phyloP scores from a whole-genome alignment of 2,888 invertebrate species.

The Ochropacha duplaris region DNA sequence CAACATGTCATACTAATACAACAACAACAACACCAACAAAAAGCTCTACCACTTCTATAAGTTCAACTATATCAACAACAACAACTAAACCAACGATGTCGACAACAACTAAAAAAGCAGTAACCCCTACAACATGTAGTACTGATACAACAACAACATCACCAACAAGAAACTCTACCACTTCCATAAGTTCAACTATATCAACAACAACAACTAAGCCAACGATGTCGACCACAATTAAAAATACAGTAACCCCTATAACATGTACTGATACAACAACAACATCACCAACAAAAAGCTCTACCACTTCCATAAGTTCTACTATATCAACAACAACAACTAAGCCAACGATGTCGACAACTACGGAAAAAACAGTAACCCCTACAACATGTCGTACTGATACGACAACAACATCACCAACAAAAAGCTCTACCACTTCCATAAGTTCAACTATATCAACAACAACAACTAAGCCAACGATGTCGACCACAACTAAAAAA shows the following conservation, averaged over 20 bases:
- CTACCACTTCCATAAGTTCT: no score
- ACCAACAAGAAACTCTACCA: background rate
- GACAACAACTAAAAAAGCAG: background rate
- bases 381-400: background rate
- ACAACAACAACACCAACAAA: no score
- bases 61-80: no score
- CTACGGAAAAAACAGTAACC: background rate
- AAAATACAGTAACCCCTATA: background rate
- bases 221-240: no score
- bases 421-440: no score
- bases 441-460: no score
- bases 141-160: background rate
- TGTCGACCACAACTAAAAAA: background rate
- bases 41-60: no score
- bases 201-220: background rate
- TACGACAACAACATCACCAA: no score
- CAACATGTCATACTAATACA: background rate
- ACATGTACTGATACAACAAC: no score
- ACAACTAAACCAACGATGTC: background rate
- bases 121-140: background rate
- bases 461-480: background rate
- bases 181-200: no score
- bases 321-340: background rate
- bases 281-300: no score
- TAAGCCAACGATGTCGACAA: background rate